phyloP scores from a whole-genome alignment of 2,888 invertebrate genomes.

The Drosophila atripex region DNA sequence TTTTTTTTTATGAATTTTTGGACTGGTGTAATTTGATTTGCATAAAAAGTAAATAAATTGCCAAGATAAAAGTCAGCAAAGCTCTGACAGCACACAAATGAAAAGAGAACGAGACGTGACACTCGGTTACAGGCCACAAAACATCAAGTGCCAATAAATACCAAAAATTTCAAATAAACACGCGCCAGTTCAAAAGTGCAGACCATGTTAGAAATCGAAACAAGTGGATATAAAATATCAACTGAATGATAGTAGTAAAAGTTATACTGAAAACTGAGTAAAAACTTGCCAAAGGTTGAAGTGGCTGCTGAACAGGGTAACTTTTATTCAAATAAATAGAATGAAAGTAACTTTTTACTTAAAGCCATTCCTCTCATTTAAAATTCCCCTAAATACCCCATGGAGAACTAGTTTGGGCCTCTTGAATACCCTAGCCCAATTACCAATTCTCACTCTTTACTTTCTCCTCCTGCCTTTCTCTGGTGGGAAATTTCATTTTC shows the following conservation, averaged over 20 bases:
- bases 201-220: constrained; percentile 10
- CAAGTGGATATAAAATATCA: constrained; percentile 34
- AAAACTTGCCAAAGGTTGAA: neutral
- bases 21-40: constrained; percentile 64
- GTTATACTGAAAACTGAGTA: neutral
- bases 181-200: constrained; percentile 22
- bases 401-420: neutral
- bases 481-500: constrained; percentile 26
- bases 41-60: constrained; percentile 70
- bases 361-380: neutral
- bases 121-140: constrained; percentile 27
- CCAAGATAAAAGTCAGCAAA: constrained; percentile 56
- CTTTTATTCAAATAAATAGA: neutral
- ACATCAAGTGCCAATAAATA: constrained; percentile 64
- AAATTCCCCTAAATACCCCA: too few relatives aligned
- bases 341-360: neutral
- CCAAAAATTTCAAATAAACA: constrained; percentile 52
- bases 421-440: constrained; percentile 18
- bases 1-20: constrained; percentile 32
- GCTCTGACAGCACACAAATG: constrained; percentile 30
- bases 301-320: neutral
- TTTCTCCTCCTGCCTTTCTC: constrained; percentile 8
- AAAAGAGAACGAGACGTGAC: constrained; percentile 26
- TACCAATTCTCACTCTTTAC: constrained; percentile 4
- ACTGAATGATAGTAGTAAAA: neutral